phyloP scores from a whole-genome alignment of 2,113 vertebrate species.

The Synchiropus splendidus region DNA sequence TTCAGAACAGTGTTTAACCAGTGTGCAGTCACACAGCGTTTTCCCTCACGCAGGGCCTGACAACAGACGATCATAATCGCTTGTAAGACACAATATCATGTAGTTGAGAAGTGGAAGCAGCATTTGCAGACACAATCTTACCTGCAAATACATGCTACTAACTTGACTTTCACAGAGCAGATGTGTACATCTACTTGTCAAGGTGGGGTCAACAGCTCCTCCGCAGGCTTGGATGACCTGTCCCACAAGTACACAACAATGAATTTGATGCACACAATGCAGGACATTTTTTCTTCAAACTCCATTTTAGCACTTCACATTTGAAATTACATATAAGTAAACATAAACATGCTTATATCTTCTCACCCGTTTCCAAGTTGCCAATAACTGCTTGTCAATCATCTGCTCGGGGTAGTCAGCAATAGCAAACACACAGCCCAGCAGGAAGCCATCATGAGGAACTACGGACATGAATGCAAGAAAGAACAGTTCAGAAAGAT shows the following conservation, averaged over 20 bases:
- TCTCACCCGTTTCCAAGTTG: slow-evolving; percentile 91
- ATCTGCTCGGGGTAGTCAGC: slow-evolving; percentile 97
- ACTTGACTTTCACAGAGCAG: slow-evolving; percentile 96
- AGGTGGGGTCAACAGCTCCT: slow-evolving; percentile 79
- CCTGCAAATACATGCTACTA: slow-evolving; percentile 91
- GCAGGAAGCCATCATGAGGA: slow-evolving; percentile 84
- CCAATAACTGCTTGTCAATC: slow-evolving; percentile 91
- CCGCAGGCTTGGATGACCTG: slow-evolving; percentile 92
- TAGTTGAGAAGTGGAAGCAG: not conserved
- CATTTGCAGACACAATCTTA: slow-evolving; percentile 54
- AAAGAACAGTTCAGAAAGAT: not conserved
- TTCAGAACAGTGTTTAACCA: slow-evolving; percentile 90
- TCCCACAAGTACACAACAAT: not conserved
- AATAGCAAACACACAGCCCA: slow-evolving; percentile 90
- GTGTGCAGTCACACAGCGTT: slow-evolving; percentile 90
- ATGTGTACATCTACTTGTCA: slow-evolving; percentile 86
- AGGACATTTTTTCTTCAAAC: not conserved
- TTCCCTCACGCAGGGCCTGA: slow-evolving; percentile 85
- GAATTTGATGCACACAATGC: no score
- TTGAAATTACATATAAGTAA: not conserved
- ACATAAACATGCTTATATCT: not conserved
- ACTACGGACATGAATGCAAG: slow-evolving; percentile 58
- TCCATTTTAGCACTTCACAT: not conserved
- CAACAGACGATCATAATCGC: not conserved
- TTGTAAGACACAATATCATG: not conserved